These are phyloP conservation scores for Bradypus variegatus DNA, from an alignment of 2,797 vertebrate species.

Conservation along the genomic window DNA sequence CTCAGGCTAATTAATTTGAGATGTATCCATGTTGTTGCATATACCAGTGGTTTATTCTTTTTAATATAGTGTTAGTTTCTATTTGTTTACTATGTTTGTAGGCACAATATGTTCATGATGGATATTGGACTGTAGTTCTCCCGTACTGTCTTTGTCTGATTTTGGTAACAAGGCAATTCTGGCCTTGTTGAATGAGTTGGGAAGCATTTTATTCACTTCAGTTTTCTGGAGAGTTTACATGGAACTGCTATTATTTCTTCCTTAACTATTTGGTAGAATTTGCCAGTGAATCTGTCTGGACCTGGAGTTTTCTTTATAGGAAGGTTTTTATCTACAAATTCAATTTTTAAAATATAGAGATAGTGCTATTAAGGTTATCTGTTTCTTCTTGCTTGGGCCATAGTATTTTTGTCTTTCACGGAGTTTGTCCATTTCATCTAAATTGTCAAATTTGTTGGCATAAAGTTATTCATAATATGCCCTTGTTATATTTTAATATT, in stretches of 20 bases:
- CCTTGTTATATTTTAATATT: neutral
- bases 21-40: neutral
- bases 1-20: neutral
- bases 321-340: neutral
- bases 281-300: neutral
- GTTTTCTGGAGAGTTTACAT: neutral
- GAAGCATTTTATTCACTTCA: neutral
- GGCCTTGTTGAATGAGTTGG: neutral
- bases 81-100: neutral
- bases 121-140: neutral
- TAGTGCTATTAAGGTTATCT: neutral
- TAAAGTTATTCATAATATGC: constrained; percentile 1
- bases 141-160: neutral
- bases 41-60: neutral
- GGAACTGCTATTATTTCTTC: neutral
- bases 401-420: neutral
- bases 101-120: neutral
- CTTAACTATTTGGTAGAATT: neutral
- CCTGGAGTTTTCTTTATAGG: neutral
- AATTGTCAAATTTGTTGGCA: neutral
- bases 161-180: neutral
- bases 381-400: neutral
- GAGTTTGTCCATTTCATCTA: neutral
- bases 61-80: neutral
- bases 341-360: neutral